Evolutionary conservation across 2,113 vertebrate species (phyloP).

Genomic region (Abramis brama): DNA sequence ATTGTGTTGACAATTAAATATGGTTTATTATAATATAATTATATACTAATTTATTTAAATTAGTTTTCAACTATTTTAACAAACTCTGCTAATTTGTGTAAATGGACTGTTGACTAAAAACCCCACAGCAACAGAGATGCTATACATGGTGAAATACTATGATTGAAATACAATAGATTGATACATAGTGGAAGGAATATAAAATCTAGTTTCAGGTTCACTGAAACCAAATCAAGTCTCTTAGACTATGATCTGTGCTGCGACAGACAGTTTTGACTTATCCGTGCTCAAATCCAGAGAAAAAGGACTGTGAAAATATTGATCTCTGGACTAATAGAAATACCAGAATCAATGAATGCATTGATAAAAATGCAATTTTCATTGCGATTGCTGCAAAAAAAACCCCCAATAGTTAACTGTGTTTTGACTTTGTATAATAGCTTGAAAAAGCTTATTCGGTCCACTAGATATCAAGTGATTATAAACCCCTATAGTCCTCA

Average conservation of each 20-base stretch:
- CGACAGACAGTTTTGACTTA: not conserved
- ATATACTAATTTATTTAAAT: not conserved
- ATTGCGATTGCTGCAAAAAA: not conserved
- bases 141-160: too few species aligned
- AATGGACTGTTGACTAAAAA: not conserved
- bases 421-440: not conserved
- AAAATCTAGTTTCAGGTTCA: not conserved
- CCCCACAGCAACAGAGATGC: not conserved
- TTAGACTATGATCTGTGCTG: not conserved
- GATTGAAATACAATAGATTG: too few species aligned
- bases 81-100: not conserved
- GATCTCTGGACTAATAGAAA: not conserved
- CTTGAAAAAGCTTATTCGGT: not conserved
- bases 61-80: not conserved
- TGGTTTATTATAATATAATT: not conserved
- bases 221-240: not conserved
- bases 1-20: not conserved
- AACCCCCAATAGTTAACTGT: not conserved
- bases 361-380: not conserved
- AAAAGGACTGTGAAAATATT: not conserved
- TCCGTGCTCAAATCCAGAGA: not conserved
- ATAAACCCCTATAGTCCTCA: too few species aligned
- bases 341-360: not conserved
- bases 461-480: not conserved
- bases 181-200: not conserved